Evolutionary conservation across 2,797 vertebrate species (phyloP).

Genomic region (Zalophus californianus): DNA sequence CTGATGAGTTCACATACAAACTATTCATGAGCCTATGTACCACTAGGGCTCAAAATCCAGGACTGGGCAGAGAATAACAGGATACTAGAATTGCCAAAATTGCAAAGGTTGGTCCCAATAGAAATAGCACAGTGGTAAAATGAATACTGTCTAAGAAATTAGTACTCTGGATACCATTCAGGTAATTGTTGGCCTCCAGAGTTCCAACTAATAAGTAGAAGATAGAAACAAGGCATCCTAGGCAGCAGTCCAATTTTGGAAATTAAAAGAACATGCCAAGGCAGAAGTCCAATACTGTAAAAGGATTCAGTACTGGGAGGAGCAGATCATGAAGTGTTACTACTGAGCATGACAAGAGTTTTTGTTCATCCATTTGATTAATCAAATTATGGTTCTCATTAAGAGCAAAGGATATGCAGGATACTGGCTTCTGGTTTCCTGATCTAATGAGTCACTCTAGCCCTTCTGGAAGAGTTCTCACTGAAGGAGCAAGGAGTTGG

Average conservation of each 20-base stretch:
- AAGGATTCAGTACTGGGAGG: background rate
- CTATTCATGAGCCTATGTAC: background rate
- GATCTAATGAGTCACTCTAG: background rate
- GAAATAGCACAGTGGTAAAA: constrained; percentile 30
- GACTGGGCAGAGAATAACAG: background rate
- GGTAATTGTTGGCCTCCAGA: constrained; percentile 62
- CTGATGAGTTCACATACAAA: background rate
- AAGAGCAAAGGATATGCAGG: constrained; percentile 49
- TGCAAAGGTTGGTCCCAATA: background rate
- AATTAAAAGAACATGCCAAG: constrained; percentile 61
- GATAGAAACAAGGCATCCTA: constrained; percentile 65
- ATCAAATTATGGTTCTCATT: constrained; percentile 69
- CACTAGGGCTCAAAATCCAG: background rate
- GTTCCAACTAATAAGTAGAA: constrained; percentile 67
- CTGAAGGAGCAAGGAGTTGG: background rate
- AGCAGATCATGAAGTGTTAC: background rate
- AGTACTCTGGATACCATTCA: constrained; percentile 52
- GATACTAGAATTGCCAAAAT: background rate
- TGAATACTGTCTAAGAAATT: constrained; percentile 49
- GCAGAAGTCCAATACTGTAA: constrained; percentile 63
- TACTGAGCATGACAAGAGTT: constrained; percentile 9
- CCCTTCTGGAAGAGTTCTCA: background rate
- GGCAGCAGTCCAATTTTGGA: constrained; percentile 75
- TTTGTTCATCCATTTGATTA: constrained; percentile 70
- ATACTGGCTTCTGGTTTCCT: constrained; percentile 50